Conservation (phyloP, 2,113 vertebrate species). For the Callopanchax toddi region DNA sequence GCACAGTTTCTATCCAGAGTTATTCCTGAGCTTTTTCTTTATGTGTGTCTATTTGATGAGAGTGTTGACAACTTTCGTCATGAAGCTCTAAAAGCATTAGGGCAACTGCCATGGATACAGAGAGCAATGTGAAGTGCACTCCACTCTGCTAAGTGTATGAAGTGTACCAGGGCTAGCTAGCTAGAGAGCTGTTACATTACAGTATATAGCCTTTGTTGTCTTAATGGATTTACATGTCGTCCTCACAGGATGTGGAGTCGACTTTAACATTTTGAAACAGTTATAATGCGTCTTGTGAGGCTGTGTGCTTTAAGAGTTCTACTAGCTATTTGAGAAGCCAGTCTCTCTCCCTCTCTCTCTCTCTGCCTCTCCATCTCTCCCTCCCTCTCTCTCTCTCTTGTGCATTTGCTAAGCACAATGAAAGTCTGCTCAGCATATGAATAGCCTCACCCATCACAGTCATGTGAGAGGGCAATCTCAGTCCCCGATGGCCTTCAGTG, state of each 20-base stretch:
- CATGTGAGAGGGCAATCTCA: conserved; percentile 36
- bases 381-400: conserved; percentile 52
- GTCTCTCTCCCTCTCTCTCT: too few relatives aligned
- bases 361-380: not conserved
- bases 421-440: conserved; percentile 71
- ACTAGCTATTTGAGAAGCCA: conserved; percentile 44
- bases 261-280: conserved; percentile 35
- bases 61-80: conserved; percentile 61
- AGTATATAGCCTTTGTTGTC: conserved; percentile 10
- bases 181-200: too few relatives aligned
- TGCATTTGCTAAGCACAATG: conserved; percentile 69
- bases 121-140: conserved; percentile 38
- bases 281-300: conserved; percentile 46
- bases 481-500: conserved; percentile 9
- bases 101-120: conserved; percentile 66
- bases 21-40: conserved; percentile 35
- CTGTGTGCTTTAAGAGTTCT: conserved; percentile 46
- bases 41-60: conserved; percentile 58
- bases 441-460: conserved; percentile 54
- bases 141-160: conserved; percentile 8
- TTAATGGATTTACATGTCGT: conserved; percentile 39
- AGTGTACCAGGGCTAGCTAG: conserved; percentile 38
- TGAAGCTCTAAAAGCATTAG: conserved; percentile 42
- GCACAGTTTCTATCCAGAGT: conserved; percentile 63
- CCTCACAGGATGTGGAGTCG: conserved; percentile 40